Conservation (phyloP, 2,888 invertebrate genomes). For the Ophraella communa region DNA sequence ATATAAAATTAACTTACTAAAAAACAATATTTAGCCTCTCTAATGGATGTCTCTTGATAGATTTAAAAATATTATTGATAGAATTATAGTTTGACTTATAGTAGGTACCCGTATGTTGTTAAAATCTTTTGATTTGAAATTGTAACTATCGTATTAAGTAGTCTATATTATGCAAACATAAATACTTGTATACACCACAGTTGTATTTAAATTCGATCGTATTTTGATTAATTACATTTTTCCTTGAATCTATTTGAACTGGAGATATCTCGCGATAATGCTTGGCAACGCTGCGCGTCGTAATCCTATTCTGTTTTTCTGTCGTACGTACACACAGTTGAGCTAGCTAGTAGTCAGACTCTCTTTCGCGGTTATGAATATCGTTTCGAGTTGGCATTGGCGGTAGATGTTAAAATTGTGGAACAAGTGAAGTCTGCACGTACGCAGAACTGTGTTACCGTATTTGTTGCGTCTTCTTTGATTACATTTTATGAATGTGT, state of each 20-base stretch:
- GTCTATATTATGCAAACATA: too few species aligned
- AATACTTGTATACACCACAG: too few species aligned
- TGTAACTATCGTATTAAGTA: too few species aligned
- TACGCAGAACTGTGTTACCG: conserved; percentile 12
- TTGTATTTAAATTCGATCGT: too few species aligned
- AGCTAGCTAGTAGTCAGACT: conserved; percentile 10
- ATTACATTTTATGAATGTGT: conserved; percentile 35
- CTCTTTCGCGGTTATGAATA: conserved; percentile 7
- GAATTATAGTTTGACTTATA: too few species aligned
- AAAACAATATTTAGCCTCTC: too few species aligned
- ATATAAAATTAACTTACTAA: too few species aligned
- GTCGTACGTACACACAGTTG: conserved; percentile 16
- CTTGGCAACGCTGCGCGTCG: background rate
- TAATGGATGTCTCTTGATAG: too few species aligned
- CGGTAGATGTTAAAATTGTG: conserved; percentile 16
- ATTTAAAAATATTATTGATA: too few species aligned
- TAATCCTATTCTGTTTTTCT: conserved; percentile 11
- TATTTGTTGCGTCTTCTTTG: conserved; percentile 28
- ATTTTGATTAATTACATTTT: too few species aligned
- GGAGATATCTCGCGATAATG: background rate
- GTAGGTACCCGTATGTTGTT: too few species aligned
- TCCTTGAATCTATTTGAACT: background rate
- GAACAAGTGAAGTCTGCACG: conserved; percentile 33
- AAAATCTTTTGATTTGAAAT: too few species aligned
- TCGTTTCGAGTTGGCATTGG: conserved; percentile 3